Evolutionary conservation across 2,888 invertebrate species (phyloP).

Genomic region (Hydriomena furcata): DNA sequence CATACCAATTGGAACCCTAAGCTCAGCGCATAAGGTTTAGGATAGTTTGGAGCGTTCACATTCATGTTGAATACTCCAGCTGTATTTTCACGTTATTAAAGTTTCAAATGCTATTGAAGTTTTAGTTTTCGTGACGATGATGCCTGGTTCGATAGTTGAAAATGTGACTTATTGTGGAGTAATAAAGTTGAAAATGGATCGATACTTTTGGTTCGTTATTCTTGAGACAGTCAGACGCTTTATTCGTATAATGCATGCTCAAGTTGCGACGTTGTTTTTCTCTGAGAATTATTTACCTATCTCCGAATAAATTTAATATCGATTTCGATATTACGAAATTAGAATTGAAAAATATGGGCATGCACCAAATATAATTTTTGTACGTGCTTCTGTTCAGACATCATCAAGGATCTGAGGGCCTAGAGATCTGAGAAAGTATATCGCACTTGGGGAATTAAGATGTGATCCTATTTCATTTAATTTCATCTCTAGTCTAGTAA

Average conservation of each 20-base stretch:
- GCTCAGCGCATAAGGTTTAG: neutral
- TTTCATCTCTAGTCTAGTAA: too few species aligned
- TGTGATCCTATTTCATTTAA: too few species aligned
- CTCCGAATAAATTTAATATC: neutral
- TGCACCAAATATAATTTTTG: too few species aligned
- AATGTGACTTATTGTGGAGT: conserved; percentile 20
- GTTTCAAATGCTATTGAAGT: conserved; percentile 38
- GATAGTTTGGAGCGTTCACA: conserved; percentile 1
- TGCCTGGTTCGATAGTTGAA: conserved; percentile 18
- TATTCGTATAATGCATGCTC: conserved; percentile 15
- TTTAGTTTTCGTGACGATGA: conserved; percentile 35
- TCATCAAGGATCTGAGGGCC: too few species aligned
- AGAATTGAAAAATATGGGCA: too few species aligned
- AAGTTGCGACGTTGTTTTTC: neutral
- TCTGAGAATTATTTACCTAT: neutral
- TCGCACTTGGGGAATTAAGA: too few species aligned
- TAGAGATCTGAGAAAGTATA: too few species aligned
- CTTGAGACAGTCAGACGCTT: conserved; percentile 11
- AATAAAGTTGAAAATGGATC: conserved; percentile 20
- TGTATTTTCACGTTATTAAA: conserved; percentile 40
- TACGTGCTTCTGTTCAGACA: too few species aligned
- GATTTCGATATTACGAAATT: neutral
- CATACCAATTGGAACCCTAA: conserved; percentile 9
- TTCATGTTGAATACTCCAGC: conserved; percentile 32
- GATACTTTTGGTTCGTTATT: conserved; percentile 16